A percentile compares a stretch with the other conserved stretches of the same genome.
phyloP scores from a whole-genome alignment of 2,888 invertebrate species.

The Plemyria rubiginata region DNA sequence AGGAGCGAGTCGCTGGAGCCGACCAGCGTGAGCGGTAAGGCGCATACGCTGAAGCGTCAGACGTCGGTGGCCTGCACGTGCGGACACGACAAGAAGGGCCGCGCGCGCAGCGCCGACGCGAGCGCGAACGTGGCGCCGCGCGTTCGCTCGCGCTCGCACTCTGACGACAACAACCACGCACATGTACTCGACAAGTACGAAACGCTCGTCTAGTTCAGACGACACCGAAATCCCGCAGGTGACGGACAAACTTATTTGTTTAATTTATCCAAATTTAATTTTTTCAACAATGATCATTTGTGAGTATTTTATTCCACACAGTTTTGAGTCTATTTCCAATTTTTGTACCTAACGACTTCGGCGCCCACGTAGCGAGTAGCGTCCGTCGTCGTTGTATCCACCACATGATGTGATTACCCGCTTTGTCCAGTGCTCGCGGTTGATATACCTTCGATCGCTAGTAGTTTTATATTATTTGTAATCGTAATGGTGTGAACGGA shows the following conservation, averaged over 20 bases:
- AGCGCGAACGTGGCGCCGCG: conserved; percentile 59
- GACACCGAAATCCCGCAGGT: not conserved
- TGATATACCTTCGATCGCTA: conserved; percentile 1
- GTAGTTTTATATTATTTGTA: conserved; percentile 14
- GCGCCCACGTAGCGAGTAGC: not conserved
- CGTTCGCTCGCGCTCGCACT: conserved; percentile 72
- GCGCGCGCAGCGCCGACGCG: conserved; percentile 62
- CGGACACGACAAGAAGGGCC: conserved; percentile 76
- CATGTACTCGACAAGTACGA: conserved; percentile 82
- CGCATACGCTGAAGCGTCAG: conserved; percentile 76
- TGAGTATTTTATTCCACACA: not conserved
- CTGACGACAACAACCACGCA: conserved; percentile 64
- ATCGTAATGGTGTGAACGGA: conserved; percentile 12
- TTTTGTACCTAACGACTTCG: not conserved
- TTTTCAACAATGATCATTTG: no score
- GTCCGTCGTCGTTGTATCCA: not conserved
- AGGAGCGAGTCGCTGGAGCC: conserved; percentile 78
- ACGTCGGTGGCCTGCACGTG: conserved; percentile 78
- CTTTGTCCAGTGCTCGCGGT: conserved; percentile 4
- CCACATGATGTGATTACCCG: conserved; percentile 7
- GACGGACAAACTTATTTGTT: not conserved
- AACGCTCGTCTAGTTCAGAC: conserved; percentile 62
- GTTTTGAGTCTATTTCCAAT: not conserved
- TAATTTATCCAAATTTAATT: no score
- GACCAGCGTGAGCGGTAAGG: conserved; percentile 59